A percentile compares a stretch with the other conserved stretches of the same genome.
phyloP scores from a whole-genome alignment of 2,888 invertebrate genomes.

The Kryphioiulus occultus region DNA sequence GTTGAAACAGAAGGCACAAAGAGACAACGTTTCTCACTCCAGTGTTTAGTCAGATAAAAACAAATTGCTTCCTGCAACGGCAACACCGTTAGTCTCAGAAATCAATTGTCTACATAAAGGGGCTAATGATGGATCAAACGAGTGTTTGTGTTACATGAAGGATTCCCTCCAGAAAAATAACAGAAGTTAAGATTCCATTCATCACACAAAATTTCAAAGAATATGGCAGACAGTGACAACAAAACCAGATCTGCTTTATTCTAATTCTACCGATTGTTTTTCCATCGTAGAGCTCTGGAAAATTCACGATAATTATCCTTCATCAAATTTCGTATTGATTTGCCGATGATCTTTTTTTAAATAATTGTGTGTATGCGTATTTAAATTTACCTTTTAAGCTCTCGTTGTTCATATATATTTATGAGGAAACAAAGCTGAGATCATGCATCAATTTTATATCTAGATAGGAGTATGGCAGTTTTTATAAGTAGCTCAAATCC shows the following conservation, averaged over 20 bases:
- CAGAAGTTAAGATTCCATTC: neutral
- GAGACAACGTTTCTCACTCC: neutral
- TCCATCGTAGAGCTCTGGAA: neutral
- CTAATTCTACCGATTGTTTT: neutral
- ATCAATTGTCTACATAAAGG: neutral
- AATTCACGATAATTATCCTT: neutral
- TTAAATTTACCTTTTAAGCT: neutral
- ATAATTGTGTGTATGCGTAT: slow-evolving; percentile 8
- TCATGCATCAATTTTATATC: slow-evolving; percentile 27
- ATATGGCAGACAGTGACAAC: neutral
- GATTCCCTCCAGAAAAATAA: neutral
- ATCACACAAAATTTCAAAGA: neutral
- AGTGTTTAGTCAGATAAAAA: slow-evolving; percentile 28
- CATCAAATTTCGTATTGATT: neutral
- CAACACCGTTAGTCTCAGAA: slow-evolving; percentile 3
- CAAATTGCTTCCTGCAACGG: neutral
- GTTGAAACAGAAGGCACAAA: neutral
- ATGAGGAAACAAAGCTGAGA: slow-evolving; percentile 16
- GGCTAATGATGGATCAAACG: neutral
- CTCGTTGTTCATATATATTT: slow-evolving; percentile 32
- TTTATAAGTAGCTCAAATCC: slow-evolving; percentile 9
- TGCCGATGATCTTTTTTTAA: neutral
- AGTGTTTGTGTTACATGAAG: neutral
- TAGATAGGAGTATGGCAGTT: neutral
- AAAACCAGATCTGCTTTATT: neutral